Conservation (phyloP, 2,888 invertebrate species). For the Epicampocera succincta region DNA sequence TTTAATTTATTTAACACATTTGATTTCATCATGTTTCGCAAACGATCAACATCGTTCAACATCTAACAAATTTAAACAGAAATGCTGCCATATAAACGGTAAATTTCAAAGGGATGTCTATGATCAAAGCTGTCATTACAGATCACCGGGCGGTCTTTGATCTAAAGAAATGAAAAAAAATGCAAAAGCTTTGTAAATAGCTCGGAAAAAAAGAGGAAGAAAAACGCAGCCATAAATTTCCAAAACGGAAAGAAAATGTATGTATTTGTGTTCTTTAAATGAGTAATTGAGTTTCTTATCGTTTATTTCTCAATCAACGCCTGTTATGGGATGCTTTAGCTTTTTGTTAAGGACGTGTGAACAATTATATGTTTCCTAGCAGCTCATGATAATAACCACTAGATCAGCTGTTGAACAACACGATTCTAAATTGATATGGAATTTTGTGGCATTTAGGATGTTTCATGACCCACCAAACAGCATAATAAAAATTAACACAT, state of each 20-base stretch:
- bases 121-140: conserved; percentile 77
- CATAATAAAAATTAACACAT: not conserved
- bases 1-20: conserved; percentile 63
- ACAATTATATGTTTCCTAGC: not conserved
- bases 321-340: conserved; percentile 38
- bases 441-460: not conserved
- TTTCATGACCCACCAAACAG: conserved; percentile 2
- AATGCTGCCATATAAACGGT: conserved; percentile 52
- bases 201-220: not conserved
- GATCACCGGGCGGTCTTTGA: conserved; percentile 73
- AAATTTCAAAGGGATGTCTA: conserved; percentile 73
- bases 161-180: conserved; percentile 48
- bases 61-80: conserved; percentile 8
- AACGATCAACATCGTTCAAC: conserved; percentile 23
- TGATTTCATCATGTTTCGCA: conserved; percentile 46
- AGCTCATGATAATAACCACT: conserved; percentile 28
- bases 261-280: conserved; percentile 14
- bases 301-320: conserved; percentile 60
- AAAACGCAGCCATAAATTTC: conserved; percentile 29
- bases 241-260: conserved; percentile 18
- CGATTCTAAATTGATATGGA: conserved; percentile 6
- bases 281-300: conserved; percentile 27
- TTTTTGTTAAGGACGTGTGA: not conserved
- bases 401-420: not conserved
- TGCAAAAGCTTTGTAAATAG: conserved; percentile 59